phyloP scores from a whole-genome alignment of 2,113 vertebrate genomes.

The Salvator merianae region DNA sequence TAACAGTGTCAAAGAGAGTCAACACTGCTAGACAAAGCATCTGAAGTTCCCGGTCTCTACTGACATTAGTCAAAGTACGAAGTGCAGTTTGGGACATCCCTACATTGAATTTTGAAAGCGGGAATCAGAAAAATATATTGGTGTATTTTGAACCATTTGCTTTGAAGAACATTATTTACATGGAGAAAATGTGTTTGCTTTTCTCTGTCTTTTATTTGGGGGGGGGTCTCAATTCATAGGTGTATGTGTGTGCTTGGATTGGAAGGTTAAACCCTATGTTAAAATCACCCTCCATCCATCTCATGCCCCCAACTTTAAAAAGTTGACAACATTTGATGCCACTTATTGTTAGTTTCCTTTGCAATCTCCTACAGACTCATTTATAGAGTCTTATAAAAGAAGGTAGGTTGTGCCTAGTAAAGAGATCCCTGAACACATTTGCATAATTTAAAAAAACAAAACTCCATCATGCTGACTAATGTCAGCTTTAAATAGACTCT shows the following conservation, averaged over 20 bases:
- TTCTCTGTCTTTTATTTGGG: slow-evolving; percentile 42
- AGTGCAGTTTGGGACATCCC: too few species aligned
- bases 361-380: not conserved
- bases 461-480: slow-evolving; percentile 71
- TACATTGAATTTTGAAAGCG: not conserved
- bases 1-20: too few species aligned
- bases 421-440: slow-evolving; percentile 60
- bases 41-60: too few species aligned
- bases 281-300: not conserved
- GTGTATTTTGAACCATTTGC: slow-evolving; percentile 49
- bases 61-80: too few species aligned
- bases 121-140: slow-evolving; percentile 41
- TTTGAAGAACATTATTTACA: slow-evolving; percentile 51
- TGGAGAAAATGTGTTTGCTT: slow-evolving; percentile 53
- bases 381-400: slow-evolving; percentile 21
- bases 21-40: too few species aligned
- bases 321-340: not conserved
- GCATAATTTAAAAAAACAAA: slow-evolving; percentile 71
- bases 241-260: slow-evolving; percentile 11
- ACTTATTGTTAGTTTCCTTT: slow-evolving; percentile 20
- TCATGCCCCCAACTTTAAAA: not conserved
- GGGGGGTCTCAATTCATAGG: slow-evolving; percentile 53
- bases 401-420: slow-evolving; percentile 40
- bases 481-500: slow-evolving; percentile 69
- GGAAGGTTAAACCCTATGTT: slow-evolving; percentile 2